Evolutionary conservation across 2,888 invertebrate species (phyloP).

Genomic region (Thera obeliscata): DNA sequence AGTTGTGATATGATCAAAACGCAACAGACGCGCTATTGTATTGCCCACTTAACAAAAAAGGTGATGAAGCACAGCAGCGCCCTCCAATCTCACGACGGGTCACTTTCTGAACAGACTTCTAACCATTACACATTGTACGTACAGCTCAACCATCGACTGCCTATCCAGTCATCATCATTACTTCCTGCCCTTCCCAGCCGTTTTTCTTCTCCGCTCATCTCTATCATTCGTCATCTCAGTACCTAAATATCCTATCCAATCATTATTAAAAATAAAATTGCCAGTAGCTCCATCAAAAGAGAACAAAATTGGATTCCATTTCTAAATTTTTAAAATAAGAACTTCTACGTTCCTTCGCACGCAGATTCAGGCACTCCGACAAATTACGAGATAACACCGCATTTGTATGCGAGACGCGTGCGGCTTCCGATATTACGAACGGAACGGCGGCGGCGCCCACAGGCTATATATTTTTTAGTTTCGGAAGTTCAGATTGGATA

Average conservation of each 20-base stretch:
- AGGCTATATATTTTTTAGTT: slow-evolving; percentile 24
- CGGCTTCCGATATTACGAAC: slow-evolving; percentile 59
- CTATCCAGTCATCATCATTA: too few relatives aligned
- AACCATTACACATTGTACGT: too few relatives aligned
- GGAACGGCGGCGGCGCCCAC: slow-evolving; percentile 43
- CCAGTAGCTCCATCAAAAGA: background rate
- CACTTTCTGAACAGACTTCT: too few relatives aligned
- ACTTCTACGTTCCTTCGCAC: slow-evolving; percentile 35
- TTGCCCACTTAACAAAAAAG: too few relatives aligned
- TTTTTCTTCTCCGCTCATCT: too few relatives aligned
- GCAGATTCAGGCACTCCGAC: slow-evolving; percentile 48
- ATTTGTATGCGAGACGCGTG: slow-evolving; percentile 65
- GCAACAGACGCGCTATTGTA: too few relatives aligned
- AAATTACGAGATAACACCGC: slow-evolving; percentile 60
- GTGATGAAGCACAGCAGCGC: too few relatives aligned
- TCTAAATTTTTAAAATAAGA: slow-evolving; percentile 38
- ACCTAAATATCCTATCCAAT: background rate
- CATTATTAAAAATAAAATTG: background rate
- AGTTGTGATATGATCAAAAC: too few relatives aligned
- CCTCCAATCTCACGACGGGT: too few relatives aligned
- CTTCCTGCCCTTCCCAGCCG: too few relatives aligned
- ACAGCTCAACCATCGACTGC: too few relatives aligned
- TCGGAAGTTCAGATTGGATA: slow-evolving; percentile 24
- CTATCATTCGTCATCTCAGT: too few relatives aligned
- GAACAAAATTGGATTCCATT: slow-evolving; percentile 7